A percentile compares a stretch with the other conserved stretches of the same genome.
Evolutionary conservation across 2,888 invertebrate species (phyloP).

Genomic region (Synergus itoensis): DNA sequence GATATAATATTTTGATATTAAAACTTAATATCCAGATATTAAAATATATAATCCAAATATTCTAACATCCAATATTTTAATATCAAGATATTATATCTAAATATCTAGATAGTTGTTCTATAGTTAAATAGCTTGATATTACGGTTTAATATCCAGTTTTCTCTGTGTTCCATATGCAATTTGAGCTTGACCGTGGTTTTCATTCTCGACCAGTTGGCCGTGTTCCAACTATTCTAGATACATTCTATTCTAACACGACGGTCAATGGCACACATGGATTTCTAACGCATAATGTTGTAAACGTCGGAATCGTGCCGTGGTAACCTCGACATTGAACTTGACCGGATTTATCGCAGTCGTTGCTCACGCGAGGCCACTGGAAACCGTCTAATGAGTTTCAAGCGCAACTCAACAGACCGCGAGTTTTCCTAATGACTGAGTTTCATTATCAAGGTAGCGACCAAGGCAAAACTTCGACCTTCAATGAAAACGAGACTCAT

Average conservation of each 20-base stretch:
- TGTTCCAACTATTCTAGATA: not conserved
- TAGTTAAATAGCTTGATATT: too few relatives aligned
- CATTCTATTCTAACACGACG: conserved; percentile 30
- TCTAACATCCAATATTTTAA: too few relatives aligned
- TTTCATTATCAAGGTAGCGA: conserved; percentile 25
- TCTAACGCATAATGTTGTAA: conserved; percentile 24
- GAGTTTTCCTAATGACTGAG: conserved; percentile 17
- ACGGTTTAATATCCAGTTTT: too few relatives aligned
- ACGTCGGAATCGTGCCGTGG: conserved; percentile 2
- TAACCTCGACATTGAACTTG: conserved; percentile 53
- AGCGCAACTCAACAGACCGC: not conserved
- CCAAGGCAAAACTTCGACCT: conserved; percentile 13
- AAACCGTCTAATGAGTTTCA: conserved; percentile 53
- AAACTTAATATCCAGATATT: too few relatives aligned
- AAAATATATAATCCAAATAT: too few relatives aligned
- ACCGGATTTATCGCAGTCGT: conserved; percentile 53
- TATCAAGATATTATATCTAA: too few relatives aligned
- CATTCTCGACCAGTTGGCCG: conserved; percentile 16
- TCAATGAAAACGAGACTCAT: conserved; percentile 6
- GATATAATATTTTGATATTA: too few relatives aligned
- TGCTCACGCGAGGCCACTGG: conserved; percentile 40
- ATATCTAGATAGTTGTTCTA: too few relatives aligned
- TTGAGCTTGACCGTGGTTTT: conserved; percentile 26
- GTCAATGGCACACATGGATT: conserved; percentile 36
- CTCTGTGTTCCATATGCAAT: not conserved